phyloP scores from a whole-genome alignment of 2,888 invertebrate genomes.

The Drosophila rellima region DNA sequence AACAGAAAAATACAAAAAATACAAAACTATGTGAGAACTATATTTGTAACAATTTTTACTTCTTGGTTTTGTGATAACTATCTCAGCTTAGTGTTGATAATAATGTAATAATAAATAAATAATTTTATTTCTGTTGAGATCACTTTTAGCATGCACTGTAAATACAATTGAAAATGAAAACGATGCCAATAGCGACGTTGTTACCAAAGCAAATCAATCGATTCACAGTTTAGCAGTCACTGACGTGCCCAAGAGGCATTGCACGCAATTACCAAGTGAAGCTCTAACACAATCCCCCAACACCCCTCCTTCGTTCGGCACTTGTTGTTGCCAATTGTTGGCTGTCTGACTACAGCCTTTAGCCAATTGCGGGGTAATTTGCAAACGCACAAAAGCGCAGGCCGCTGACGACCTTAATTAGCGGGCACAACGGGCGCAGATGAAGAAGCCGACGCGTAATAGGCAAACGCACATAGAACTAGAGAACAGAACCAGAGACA shows the following conservation, averaged over 20 bases:
- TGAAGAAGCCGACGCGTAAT: slow-evolving; percentile 42
- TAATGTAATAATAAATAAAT: too few relatives aligned
- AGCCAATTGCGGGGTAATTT: slow-evolving; percentile 77
- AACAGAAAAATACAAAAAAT: too few relatives aligned
- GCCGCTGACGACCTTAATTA: slow-evolving; percentile 82
- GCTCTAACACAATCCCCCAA: slow-evolving; percentile 14
- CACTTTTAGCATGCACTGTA: too few relatives aligned
- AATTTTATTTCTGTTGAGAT: too few relatives aligned
- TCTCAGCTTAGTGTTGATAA: too few relatives aligned
- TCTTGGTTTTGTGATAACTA: too few relatives aligned
- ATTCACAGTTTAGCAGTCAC: slow-evolving; percentile 58
- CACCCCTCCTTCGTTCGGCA: slow-evolving; percentile 8
- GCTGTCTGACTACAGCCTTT: slow-evolving; percentile 28
- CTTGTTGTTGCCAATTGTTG: slow-evolving; percentile 6
- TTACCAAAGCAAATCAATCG: slow-evolving; percentile 14
- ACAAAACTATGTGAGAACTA: too few relatives aligned
- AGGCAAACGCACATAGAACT: slow-evolving; percentile 62
- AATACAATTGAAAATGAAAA: slow-evolving; percentile 42
- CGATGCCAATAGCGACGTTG: slow-evolving; percentile 11
- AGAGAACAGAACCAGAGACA: slow-evolving; percentile 7
- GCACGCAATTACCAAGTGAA: slow-evolving; percentile 66
- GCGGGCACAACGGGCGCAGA: slow-evolving; percentile 56
- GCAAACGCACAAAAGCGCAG: slow-evolving; percentile 75
- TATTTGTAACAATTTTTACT: too few relatives aligned
- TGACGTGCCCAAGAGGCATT: slow-evolving; percentile 51